phyloP scores from a whole-genome alignment of 2,888 invertebrate genomes.

The Heteromurus nitidus region DNA sequence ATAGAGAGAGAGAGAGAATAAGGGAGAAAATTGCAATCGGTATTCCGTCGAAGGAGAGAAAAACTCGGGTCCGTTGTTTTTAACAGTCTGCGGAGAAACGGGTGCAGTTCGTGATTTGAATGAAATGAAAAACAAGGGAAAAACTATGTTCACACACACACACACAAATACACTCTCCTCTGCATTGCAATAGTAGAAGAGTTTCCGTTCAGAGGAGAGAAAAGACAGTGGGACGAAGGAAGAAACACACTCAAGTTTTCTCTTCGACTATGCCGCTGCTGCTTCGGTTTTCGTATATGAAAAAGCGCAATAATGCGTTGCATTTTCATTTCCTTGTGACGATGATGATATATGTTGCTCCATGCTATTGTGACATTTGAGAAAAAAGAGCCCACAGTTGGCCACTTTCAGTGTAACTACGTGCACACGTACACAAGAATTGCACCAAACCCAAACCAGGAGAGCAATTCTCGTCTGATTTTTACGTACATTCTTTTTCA shows the following conservation, averaged over 20 bases:
- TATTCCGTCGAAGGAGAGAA: constrained; percentile 61
- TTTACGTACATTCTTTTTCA: too few relatives aligned
- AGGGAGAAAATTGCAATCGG: constrained; percentile 64
- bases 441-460: too few relatives aligned
- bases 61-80: constrained; percentile 62
- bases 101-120: constrained; percentile 72
- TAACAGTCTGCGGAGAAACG: constrained; percentile 73
- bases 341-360: too few relatives aligned
- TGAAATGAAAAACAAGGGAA: constrained; percentile 46
- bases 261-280: too few relatives aligned
- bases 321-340: background rate
- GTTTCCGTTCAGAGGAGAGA: background rate
- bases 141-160: background rate
- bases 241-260: too few relatives aligned
- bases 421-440: too few relatives aligned
- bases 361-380: too few relatives aligned
- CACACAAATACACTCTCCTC: background rate
- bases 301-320: constrained; percentile 8
- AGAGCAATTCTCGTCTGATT: too few relatives aligned
- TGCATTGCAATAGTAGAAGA: background rate
- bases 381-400: too few relatives aligned
- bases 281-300: too few relatives aligned
- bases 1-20: background rate
- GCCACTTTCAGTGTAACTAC: too few relatives aligned
- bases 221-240: too few relatives aligned